These are phyloP conservation scores for Caenorhabditis wallacei DNA, from an alignment of 2,888 invertebrate genomes.

Conservation along the genomic window DNA sequence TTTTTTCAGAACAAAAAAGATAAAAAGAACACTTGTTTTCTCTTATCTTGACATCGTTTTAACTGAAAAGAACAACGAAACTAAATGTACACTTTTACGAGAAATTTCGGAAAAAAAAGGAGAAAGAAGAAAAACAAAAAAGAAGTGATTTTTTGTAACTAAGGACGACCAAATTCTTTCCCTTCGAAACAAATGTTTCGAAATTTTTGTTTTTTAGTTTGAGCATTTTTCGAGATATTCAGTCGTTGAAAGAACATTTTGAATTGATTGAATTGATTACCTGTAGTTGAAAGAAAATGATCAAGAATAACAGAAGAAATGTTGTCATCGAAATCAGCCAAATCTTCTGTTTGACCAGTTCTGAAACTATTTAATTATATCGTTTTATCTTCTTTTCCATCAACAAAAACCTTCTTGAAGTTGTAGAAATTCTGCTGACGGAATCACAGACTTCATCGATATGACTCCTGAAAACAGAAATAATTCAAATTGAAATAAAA, in stretches of 20 bases:
- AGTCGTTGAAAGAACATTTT: no score
- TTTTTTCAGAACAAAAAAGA: slow-evolving; percentile 29
- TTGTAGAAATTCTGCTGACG: slow-evolving; percentile 65
- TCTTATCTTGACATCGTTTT: slow-evolving; percentile 41
- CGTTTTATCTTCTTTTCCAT: neutral
- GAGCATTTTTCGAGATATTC: neutral
- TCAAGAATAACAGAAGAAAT: slow-evolving; percentile 74
- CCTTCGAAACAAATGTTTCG: slow-evolving; percentile 2
- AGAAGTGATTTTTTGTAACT: slow-evolving; percentile 41
- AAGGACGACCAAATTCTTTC: slow-evolving; percentile 24
- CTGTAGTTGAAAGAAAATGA: slow-evolving; percentile 71
- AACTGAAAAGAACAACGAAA: slow-evolving; percentile 23
- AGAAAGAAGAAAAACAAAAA: slow-evolving; percentile 28
- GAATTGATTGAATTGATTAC: no score
- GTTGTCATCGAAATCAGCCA: slow-evolving; percentile 77
- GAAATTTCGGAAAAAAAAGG: slow-evolving; percentile 16
- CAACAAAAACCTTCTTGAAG: slow-evolving; percentile 58
- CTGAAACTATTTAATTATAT: slow-evolving; percentile 48
- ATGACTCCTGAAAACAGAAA: slow-evolving; percentile 53
- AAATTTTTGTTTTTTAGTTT: slow-evolving; percentile 7
- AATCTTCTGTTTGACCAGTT: slow-evolving; percentile 73
- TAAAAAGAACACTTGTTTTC: slow-evolving; percentile 52
- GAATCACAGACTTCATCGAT: slow-evolving; percentile 62
- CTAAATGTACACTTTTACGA: slow-evolving; percentile 45
- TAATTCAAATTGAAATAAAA: neutral